Conservation (phyloP, 1,140 invertebrate species). For the Homalodisca vitripennis region DNA sequence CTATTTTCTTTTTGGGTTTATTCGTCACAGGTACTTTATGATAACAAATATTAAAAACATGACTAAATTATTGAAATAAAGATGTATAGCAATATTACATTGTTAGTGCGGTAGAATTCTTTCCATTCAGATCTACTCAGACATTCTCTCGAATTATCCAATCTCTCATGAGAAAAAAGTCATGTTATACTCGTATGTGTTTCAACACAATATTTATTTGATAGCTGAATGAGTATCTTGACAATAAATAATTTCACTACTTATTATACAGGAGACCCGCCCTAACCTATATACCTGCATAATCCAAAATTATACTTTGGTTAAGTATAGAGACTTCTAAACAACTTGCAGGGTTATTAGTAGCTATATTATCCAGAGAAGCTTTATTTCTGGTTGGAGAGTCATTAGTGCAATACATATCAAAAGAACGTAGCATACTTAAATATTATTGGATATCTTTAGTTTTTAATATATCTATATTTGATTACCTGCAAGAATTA, state of each 20-base stretch:
- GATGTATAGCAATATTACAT: too few relatives aligned
- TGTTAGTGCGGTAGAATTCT: too few relatives aligned
- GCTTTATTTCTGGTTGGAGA: background rate
- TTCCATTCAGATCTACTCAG: too few relatives aligned
- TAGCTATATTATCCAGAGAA: background rate
- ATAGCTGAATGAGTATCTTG: background rate
- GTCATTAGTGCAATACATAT: background rate
- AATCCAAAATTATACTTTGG: background rate
- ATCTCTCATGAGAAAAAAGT: background rate
- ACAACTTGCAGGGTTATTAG: background rate
- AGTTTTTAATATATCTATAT: background rate
- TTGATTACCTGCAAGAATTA: background rate
- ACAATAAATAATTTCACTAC: background rate
- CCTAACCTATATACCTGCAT: background rate
- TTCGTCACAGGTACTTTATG: background rate
- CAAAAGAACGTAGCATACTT: background rate
- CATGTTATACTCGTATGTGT: background rate
- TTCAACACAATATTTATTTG: background rate
- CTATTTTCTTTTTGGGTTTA: background rate
- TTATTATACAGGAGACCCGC: background rate
- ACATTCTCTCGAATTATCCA: background rate
- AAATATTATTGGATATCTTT: background rate
- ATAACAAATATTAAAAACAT: background rate
- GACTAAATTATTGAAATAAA: background rate
- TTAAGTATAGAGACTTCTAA: background rate